A percentile compares a stretch with the other conserved stretches of the same genome.
Conservation (phyloP, 1,140 invertebrate genomes). For the Capitella teleta region DNA sequence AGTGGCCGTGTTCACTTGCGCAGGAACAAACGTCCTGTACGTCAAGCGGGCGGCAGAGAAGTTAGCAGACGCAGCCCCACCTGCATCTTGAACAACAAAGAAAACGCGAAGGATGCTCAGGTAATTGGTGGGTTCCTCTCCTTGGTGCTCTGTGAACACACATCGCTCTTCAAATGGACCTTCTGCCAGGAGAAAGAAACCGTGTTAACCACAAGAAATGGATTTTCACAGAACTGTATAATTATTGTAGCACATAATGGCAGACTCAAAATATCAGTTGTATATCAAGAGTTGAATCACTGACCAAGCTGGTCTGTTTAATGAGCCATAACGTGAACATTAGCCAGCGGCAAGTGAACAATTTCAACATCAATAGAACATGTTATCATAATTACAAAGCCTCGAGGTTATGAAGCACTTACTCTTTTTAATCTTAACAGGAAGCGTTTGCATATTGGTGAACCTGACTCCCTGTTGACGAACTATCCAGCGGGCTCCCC, state of each 20-base stretch:
- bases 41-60: constrained; percentile 5
- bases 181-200: constrained; percentile 1
- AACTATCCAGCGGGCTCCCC: constrained; percentile 10
- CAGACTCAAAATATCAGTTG: no score
- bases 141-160: constrained; percentile 8
- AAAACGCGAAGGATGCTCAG: constrained; percentile 8
- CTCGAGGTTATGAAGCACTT: no score
- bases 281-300: no score
- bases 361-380: no score
- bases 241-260: no score
- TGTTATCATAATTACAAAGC: no score
- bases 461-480: constrained; percentile 12
- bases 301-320: no score
- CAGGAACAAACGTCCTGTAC: constrained; percentile 11
- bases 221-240: no score
- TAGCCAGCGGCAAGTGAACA: no score
- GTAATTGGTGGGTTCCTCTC: constrained; percentile 5
- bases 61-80: background rate
- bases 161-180: constrained; percentile 9
- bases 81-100: constrained; percentile 6
- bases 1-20: background rate
- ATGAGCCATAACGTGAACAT: no score
- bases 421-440: constrained; percentile 12
- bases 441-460: constrained; percentile 12
- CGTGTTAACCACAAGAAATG: no score